Evolutionary conservation across 2,888 invertebrate genomes (phyloP), one percentile per base, ranked within the genome.

Genomic region (Eueremaeus valkanovi): DNA sequence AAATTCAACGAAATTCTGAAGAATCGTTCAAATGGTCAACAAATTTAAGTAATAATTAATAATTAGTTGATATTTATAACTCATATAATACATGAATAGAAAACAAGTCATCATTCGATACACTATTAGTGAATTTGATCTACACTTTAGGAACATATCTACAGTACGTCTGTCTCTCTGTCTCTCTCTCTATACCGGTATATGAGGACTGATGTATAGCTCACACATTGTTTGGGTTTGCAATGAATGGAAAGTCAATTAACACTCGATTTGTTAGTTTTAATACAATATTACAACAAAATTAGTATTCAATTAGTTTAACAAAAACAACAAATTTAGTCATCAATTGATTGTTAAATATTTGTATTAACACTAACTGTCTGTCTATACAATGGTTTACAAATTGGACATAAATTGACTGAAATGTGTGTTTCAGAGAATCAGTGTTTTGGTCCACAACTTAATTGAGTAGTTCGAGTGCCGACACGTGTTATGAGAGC

Each of bases 331-430:
- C 31, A 61, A 42, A 36, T 8, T 36, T 36, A 36, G 6, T 8
- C 11, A 8, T 36, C 29, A 70, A 70, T 70, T 24, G 8, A 45
- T 27, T 66, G 63, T 45, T 45, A 70, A 45, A 70, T 27, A 36
- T 70, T 70, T 66, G 66, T 66, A 66, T 70, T 70, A 45, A 70
- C 29, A 27, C 45, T 70, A 70, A 45, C 33, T 29, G 16, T 45
- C 40, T 70, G 16, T 45, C 40, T 70, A 45, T 70, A 40, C 27
- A 42, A 45, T 66, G 33, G 33, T 66, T 42, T 70, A 70, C 45
- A 70, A 70, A 70, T 68, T 68, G 68, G 68, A 68, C 42, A 68
- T n/a, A 40, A 21, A 68, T 70, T 70, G 42, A 45, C 70, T 70
- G 16, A 45, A 36, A 21, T 42, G 45, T 45, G 70, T 42, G n/a